Evolutionary conservation across 1,140 invertebrate genomes (phyloP).

Genomic region (Eulimnadia texana): DNA sequence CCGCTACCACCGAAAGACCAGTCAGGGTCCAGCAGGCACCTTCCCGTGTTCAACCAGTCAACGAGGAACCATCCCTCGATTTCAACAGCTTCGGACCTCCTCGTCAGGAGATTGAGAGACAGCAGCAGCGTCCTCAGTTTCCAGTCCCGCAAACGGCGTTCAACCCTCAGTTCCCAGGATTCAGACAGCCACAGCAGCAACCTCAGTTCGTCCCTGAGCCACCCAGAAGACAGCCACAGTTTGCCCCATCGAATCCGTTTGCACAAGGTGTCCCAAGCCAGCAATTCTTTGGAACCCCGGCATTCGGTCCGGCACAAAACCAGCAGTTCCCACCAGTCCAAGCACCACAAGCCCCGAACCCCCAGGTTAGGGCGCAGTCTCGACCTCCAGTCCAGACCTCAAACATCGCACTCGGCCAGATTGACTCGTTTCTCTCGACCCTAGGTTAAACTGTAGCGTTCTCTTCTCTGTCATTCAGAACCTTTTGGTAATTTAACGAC

Average conservation of each 20-base stretch:
- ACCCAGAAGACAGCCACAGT: not conserved
- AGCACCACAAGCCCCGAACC: constrained; percentile 19
- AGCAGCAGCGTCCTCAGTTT: constrained; percentile 8
- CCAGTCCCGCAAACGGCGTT: constrained; percentile 7
- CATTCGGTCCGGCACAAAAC: constrained; percentile 11
- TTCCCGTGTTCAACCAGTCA: no score
- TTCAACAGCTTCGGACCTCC: constrained; percentile 16
- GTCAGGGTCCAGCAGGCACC: no score
- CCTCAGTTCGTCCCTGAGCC: not conserved
- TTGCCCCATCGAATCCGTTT: not conserved
- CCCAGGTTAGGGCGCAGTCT: constrained; percentile 11
- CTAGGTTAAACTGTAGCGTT: not conserved
- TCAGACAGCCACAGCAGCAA: constrained; percentile 10
- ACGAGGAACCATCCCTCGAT: constrained; percentile 3
- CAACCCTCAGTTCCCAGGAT: not conserved
- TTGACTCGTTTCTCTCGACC: constrained; percentile 58
- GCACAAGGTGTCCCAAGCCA: not conserved
- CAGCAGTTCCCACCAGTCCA: constrained; percentile 11
- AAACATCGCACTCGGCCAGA: constrained; percentile 43
- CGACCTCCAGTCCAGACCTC: not conserved
- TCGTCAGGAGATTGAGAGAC: constrained; percentile 10
- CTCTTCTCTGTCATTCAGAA: not conserved
- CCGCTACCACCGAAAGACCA: constrained; percentile 17
- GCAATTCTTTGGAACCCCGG: not conserved
- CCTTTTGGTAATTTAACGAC: no score